Conservation (phyloP, 2,113 vertebrate genomes). For the Castor canadensis region DNA sequence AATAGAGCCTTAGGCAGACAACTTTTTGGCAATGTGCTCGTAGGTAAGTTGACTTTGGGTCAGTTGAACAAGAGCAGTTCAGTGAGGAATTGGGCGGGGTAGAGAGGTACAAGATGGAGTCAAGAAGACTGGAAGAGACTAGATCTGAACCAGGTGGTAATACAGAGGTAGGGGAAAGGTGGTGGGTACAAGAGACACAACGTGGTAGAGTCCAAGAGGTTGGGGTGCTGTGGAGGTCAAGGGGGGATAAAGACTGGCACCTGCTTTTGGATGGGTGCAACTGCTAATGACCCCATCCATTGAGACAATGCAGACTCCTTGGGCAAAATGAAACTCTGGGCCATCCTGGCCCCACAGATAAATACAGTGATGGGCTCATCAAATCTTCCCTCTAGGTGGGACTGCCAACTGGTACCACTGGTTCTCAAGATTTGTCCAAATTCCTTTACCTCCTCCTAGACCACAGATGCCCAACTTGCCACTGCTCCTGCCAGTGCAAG, state of each 20-base stretch:
- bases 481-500: neutral
- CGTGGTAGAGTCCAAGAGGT: neutral
- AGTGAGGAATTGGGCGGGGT: neutral
- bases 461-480: neutral
- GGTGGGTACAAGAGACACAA: neutral
- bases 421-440: neutral
- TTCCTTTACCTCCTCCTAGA: neutral
- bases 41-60: neutral
- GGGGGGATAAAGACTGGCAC: neutral
- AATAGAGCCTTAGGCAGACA: slow-evolving; percentile 9
- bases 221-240: neutral
- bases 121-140: neutral
- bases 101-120: neutral
- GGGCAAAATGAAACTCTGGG: neutral
- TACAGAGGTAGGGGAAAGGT: neutral
- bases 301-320: neutral
- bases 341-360: neutral
- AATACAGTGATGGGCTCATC: neutral
- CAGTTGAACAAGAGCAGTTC: neutral
- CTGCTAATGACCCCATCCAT: neutral
- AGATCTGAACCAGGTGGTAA: neutral
- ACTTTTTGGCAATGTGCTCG: neutral
- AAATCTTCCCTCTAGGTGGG: neutral
- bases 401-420: too few relatives aligned
- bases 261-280: neutral